phyloP scores from a whole-genome alignment of 2,797 vertebrate genomes.

The Staurois parvus region DNA sequence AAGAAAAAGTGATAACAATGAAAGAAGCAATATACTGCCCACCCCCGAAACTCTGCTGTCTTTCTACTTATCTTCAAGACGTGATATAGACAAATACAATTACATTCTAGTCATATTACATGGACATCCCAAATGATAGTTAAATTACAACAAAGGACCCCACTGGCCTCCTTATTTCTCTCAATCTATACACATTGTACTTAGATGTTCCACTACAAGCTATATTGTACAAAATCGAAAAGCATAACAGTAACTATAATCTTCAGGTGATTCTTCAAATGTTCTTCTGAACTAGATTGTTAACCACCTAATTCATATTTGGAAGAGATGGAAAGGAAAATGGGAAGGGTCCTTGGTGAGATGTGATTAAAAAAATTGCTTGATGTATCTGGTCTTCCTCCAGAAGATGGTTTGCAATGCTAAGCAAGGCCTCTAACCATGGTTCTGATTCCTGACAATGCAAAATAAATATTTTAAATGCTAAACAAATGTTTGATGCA shows the following conservation, averaged over 20 bases:
- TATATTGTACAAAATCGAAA: too few relatives aligned
- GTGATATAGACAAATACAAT: too few relatives aligned
- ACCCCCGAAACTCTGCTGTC: too few relatives aligned
- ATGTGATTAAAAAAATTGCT: background rate
- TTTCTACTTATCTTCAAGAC: too few relatives aligned
- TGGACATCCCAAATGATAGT: too few relatives aligned
- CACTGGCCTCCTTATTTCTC: background rate
- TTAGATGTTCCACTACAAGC: too few relatives aligned
- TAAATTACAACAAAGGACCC: too few relatives aligned
- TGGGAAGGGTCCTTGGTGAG: constrained; percentile 24
- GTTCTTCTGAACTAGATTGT: background rate
- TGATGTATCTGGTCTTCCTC: constrained; percentile 21
- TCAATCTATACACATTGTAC: background rate
- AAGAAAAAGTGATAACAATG: too few relatives aligned
- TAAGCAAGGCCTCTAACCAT: background rate
- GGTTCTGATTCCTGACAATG: background rate
- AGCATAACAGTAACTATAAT: background rate
- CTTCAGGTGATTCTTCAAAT: background rate
- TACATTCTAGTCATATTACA: too few relatives aligned
- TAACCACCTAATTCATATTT: background rate
- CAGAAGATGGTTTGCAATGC: background rate
- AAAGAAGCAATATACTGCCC: too few relatives aligned
- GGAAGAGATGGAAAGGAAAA: constrained; percentile 19
- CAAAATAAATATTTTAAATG: background rate
- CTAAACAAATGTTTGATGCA: background rate